These are phyloP conservation scores for Corydoras maculifer DNA, from an alignment of 2,113 vertebrate genomes.

Conservation along the genomic window DNA sequence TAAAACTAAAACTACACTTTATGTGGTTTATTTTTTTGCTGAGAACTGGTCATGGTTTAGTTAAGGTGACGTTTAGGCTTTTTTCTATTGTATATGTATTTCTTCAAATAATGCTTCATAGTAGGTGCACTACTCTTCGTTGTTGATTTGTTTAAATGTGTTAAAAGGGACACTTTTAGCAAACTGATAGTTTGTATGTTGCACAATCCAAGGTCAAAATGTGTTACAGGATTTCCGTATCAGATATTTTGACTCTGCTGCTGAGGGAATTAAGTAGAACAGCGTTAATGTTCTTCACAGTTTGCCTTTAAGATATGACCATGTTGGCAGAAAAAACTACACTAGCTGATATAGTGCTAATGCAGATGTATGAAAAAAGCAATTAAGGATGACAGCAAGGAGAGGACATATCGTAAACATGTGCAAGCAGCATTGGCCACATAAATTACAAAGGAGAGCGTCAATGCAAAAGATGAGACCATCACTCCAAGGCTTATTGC, in stretches of 20 bases:
- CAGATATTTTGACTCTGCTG: constrained; percentile 7
- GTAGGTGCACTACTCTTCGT: too few relatives aligned
- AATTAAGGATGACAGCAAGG: background rate
- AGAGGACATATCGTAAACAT: background rate
- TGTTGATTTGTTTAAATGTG: too few relatives aligned
- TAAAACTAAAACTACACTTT: too few relatives aligned
- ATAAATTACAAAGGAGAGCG: constrained; percentile 9
- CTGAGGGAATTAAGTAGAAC: constrained; percentile 15
- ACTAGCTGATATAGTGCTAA: background rate
- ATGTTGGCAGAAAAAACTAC: background rate
- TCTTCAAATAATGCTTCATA: too few relatives aligned
- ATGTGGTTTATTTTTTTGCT: too few relatives aligned
- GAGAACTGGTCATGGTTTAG: too few relatives aligned
- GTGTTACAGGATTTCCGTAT: background rate
- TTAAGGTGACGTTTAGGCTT: too few relatives aligned
- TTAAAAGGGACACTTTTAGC: too few relatives aligned
- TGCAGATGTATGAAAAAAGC: constrained; percentile 7
- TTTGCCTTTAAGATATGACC: too few relatives aligned
- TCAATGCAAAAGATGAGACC: background rate
- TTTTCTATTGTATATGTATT: too few relatives aligned
- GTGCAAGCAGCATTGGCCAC: background rate
- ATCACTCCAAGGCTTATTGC: background rate
- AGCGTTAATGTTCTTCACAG: background rate
- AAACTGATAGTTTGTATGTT: background rate
- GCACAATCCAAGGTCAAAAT: constrained; percentile 1